phyloP scores from a whole-genome alignment of 1,140 invertebrate genomes.

The Holotrichia oblita region DNA sequence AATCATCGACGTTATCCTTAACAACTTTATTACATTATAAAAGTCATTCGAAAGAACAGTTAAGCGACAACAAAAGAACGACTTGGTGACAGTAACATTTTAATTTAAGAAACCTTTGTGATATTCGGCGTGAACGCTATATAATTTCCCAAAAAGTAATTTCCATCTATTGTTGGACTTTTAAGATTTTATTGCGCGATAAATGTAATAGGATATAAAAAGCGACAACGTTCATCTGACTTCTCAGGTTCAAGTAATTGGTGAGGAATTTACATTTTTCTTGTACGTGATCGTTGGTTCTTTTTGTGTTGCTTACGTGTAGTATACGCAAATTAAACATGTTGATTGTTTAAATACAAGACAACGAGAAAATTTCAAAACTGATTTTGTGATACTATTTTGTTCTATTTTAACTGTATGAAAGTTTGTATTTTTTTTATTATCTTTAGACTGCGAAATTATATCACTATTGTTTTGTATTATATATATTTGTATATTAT shows the following conservation, averaged over 20 bases:
- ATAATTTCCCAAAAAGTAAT: constrained; percentile 33
- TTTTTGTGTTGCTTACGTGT: too few species aligned
- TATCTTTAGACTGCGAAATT: too few species aligned
- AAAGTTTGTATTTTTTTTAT: too few species aligned
- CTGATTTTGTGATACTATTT: too few species aligned
- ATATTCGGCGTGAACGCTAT: constrained; percentile 8
- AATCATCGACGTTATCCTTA: constrained; percentile 14
- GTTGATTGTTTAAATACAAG: too few species aligned
- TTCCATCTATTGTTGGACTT: constrained; percentile 23
- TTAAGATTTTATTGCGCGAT: constrained; percentile 35
- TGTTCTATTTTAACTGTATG: too few species aligned
- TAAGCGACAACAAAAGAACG: constrained; percentile 28
- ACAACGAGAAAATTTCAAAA: too few species aligned
- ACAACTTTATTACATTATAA: constrained; percentile 36
- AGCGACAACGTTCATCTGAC: background rate
- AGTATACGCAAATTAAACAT: too few species aligned
- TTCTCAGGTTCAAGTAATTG: too few species aligned
- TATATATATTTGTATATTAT: too few species aligned
- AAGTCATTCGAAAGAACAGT: constrained; percentile 3
- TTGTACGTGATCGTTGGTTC: background rate
- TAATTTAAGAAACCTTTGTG: constrained; percentile 17
- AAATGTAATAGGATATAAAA: constrained; percentile 29
- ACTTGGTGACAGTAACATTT: constrained; percentile 21
- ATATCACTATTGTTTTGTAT: too few species aligned
- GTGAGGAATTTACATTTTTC: background rate